Evolutionary conservation across 2,797 vertebrate species (phyloP).

Genomic region (Oreochromis mossambicus): DNA sequence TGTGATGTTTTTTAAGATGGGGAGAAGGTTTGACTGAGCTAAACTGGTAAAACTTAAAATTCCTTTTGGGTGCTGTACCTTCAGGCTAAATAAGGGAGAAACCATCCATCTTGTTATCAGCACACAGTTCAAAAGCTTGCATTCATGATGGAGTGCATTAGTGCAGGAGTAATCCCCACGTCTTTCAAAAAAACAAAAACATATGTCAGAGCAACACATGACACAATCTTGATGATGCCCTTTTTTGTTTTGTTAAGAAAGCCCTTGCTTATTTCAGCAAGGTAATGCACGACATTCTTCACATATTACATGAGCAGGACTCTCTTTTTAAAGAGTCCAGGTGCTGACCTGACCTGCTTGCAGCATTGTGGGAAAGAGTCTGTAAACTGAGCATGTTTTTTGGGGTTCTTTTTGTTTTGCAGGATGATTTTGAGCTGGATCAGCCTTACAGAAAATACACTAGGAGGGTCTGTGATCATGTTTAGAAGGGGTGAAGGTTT

Average conservation of each 20-base stretch:
- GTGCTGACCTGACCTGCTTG: not conserved
- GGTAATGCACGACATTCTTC: not conserved
- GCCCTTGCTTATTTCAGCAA: not conserved
- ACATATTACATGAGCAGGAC: not conserved
- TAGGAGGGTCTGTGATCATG: slow-evolving; percentile 58
- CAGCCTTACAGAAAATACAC: slow-evolving; percentile 60
- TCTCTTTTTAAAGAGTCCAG: not conserved
- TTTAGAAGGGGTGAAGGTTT: not conserved
- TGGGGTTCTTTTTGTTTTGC: slow-evolving; percentile 20
- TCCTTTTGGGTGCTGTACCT: not conserved
- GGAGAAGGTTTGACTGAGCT: not conserved
- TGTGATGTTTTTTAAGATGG: not conserved
- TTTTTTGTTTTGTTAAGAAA: accelerated
- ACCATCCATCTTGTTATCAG: not conserved
- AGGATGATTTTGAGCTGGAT: slow-evolving; percentile 47
- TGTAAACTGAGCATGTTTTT: not conserved
- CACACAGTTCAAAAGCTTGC: not conserved
- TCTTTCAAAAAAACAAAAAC: not conserved
- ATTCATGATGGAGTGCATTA: not conserved
- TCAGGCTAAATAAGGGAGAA: not conserved
- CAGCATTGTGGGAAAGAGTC: not conserved
- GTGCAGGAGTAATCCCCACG: not conserved
- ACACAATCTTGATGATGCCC: not conserved
- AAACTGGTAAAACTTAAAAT: not conserved
- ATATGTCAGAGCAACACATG: not conserved